These are phyloP conservation scores for Gobius niger DNA, from an alignment of 2,113 vertebrate genomes.

Conservation along the genomic window DNA sequence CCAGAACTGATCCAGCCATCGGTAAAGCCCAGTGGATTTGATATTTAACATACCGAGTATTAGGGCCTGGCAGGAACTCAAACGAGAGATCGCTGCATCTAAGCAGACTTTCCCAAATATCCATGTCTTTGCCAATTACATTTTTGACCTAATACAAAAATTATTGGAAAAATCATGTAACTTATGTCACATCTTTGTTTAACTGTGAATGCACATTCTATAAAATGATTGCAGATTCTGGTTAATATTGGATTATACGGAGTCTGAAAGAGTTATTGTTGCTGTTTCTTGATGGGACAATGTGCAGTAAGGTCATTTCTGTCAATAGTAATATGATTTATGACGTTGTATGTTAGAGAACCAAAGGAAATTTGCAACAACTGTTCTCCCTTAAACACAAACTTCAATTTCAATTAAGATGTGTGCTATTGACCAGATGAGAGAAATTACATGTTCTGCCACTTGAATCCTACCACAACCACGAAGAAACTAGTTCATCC, in stretches of 20 bases:
- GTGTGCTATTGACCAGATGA: too few relatives aligned
- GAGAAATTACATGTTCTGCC: too few relatives aligned
- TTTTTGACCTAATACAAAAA: neutral
- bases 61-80: conserved; percentile 8
- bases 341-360: too few relatives aligned
- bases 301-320: too few relatives aligned
- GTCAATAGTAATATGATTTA: too few relatives aligned
- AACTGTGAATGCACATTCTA: conserved; percentile 4
- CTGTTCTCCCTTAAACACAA: too few relatives aligned
- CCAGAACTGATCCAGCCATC: conserved; percentile 8
- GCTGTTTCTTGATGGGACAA: too few relatives aligned
- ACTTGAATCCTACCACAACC: too few relatives aligned
- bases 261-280: too few relatives aligned
- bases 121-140: neutral
- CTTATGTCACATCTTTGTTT: neutral
- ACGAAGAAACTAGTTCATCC: too few relatives aligned
- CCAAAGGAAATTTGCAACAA: too few relatives aligned
- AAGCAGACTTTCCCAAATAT: neutral
- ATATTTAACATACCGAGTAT: conserved; percentile 8
- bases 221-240: neutral
- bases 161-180: neutral
- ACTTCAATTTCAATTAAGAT: too few relatives aligned
- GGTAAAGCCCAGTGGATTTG: conserved; percentile 13
- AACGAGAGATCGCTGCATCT: neutral
- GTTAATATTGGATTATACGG: neutral